phyloP scores from a whole-genome alignment of 2,888 invertebrate genomes.

The Tetramorium bicarinatum region DNA sequence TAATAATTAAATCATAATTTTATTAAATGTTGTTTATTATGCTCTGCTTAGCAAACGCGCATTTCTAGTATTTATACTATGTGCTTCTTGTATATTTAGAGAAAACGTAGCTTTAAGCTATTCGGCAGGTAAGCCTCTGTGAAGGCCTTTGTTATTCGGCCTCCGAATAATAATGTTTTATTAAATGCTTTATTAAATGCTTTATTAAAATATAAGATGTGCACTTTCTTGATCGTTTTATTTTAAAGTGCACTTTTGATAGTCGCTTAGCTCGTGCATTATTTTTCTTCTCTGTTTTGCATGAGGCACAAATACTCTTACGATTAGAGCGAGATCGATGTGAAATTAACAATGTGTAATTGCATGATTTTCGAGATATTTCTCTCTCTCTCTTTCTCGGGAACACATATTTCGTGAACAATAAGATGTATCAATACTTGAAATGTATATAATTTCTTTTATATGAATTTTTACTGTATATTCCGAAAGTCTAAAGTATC shows the following conservation, averaged over 20 bases:
- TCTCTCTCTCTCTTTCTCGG: not conserved
- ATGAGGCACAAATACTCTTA: not conserved
- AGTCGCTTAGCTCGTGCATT: not conserved
- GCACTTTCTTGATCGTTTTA: conserved; percentile 42
- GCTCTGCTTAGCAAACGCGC: conserved; percentile 66
- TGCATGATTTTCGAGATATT: conserved; percentile 1
- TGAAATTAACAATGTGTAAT: not conserved
- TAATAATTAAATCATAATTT: conserved; percentile 28
- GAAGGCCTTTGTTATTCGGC: conserved; percentile 64
- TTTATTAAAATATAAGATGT: conserved; percentile 59
- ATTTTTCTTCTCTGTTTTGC: not conserved
- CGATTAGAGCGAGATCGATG: not conserved
- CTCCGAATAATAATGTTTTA: no score
- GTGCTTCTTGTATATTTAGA: conserved; percentile 80
- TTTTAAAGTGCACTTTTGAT: conserved; percentile 26
- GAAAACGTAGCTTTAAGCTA: conserved; percentile 80
- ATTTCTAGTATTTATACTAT: conserved; percentile 63
- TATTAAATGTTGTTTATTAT: conserved; percentile 59
- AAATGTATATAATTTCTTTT: not conserved
- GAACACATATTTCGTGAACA: not conserved
- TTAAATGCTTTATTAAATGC: no score
- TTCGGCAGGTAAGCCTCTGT: conserved; percentile 82
- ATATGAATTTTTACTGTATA: not conserved
- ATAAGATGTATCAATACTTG: not conserved
- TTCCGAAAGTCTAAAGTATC: not conserved